Evolutionary conservation across 2,888 invertebrate genomes (phyloP).

Genomic region (Hermodice carunculata): DNA sequence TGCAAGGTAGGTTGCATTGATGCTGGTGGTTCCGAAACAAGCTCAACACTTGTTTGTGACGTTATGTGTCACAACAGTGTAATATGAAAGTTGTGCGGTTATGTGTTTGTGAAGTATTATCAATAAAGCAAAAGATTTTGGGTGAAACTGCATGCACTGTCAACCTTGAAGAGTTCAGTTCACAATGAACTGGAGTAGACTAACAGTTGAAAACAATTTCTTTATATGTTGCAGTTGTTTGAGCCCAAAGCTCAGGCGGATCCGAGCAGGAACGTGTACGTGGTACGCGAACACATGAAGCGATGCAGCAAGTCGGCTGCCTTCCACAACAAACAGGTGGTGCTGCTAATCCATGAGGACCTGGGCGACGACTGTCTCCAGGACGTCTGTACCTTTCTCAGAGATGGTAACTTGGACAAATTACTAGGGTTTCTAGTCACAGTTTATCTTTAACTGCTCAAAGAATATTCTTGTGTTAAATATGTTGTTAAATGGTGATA

Average conservation of each 20-base stretch:
- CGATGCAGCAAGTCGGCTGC: slow-evolving; percentile 60
- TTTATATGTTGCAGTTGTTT: slow-evolving; percentile 50
- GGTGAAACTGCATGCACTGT: too few relatives aligned
- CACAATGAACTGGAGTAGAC: too few relatives aligned
- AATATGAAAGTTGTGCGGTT: too few relatives aligned
- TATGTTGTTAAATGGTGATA: too few relatives aligned
- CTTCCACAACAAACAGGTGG: slow-evolving; percentile 55
- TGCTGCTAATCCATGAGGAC: slow-evolving; percentile 61
- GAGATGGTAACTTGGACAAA: slow-evolving; percentile 59
- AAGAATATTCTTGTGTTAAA: too few relatives aligned
- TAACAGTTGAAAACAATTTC: neutral
- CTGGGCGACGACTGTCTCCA: slow-evolving; percentile 58
- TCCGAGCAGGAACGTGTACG: slow-evolving; percentile 44
- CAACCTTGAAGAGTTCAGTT: too few relatives aligned
- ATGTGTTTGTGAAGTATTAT: too few relatives aligned
- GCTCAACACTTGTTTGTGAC: too few relatives aligned
- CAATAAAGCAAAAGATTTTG: too few relatives aligned
- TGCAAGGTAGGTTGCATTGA: slow-evolving; percentile 61
- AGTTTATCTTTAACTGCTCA: neutral
- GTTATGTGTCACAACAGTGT: too few relatives aligned
- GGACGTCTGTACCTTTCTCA: slow-evolving; percentile 61
- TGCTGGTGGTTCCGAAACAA: too few relatives aligned
- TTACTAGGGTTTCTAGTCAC: too few relatives aligned
- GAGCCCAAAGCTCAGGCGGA: slow-evolving; percentile 58
- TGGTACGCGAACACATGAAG: slow-evolving; percentile 57